Percentiles rank a stretch among this genome's conserved stretches.
phyloP scores from a whole-genome alignment of 1,140 invertebrate species.

The Drosophila pachea region DNA sequence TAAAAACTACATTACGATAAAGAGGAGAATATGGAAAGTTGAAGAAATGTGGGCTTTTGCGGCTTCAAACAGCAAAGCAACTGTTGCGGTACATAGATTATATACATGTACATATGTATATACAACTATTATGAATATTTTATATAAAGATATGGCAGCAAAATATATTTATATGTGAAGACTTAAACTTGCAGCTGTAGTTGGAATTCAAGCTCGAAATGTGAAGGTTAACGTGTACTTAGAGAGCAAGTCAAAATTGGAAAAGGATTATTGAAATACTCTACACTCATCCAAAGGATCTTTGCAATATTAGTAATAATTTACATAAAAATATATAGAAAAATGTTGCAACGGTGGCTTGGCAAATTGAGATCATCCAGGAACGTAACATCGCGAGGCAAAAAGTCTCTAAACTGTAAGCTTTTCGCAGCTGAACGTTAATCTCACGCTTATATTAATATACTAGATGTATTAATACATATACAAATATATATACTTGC shows the following conservation, averaged over 20 bases:
- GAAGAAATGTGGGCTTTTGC: constrained; percentile 28
- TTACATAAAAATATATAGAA: not conserved
- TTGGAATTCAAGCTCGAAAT: constrained; percentile 36
- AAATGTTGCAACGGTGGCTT: constrained; percentile 47
- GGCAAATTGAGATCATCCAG: constrained; percentile 33
- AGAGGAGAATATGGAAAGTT: constrained; percentile 13
- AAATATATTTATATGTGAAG: constrained; percentile 34
- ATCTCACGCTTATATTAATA: not conserved
- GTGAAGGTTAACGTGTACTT: constrained; percentile 37
- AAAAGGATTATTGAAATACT: not conserved
- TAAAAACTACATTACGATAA: constrained; percentile 44
- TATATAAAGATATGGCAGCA: not conserved
- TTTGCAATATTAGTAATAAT: no score
- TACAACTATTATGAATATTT: no score
- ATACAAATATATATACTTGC: not conserved
- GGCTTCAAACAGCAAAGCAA: constrained; percentile 50
- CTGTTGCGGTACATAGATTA: not conserved
- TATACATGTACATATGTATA: not conserved
- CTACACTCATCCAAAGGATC: constrained; percentile 1
- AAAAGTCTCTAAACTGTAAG: constrained; percentile 33
- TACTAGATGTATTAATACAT: not conserved
- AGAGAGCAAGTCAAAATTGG: not conserved
- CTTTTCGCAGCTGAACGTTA: constrained; percentile 15
- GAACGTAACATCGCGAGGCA: constrained; percentile 4
- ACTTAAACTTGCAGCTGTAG: constrained; percentile 17